A percentile compares a stretch with the other conserved stretches of the same genome.
These are phyloP conservation scores for Trissolcus basalis DNA, from an alignment of 1,140 invertebrate species.

Conservation along the genomic window DNA sequence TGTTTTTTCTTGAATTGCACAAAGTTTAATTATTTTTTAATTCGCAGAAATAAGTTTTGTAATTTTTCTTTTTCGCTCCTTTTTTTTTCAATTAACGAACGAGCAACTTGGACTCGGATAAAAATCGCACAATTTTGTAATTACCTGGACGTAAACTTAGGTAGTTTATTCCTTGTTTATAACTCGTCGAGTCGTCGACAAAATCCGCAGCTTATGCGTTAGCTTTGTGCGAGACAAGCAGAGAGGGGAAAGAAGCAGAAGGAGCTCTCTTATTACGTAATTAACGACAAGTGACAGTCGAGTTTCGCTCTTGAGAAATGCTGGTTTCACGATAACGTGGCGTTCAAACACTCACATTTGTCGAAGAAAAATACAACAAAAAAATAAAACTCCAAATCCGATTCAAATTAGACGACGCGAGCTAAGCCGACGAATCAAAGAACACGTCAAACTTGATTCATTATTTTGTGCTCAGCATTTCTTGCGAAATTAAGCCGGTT, in stretches of 20 bases:
- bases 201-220: conserved; percentile 48
- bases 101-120: conserved; percentile 8
- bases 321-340: conserved; percentile 52
- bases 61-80: conserved; percentile 6
- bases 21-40: too few species aligned
- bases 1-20: too few species aligned
- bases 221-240: conserved; percentile 35
- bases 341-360: conserved; percentile 46
- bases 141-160: conserved; percentile 42
- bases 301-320: conserved; percentile 60
- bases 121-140: conserved; percentile 39
- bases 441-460: conserved; percentile 9
- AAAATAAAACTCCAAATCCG: conserved; percentile 32
- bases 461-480: conserved; percentile 8
- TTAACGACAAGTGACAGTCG: conserved; percentile 60
- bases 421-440: conserved; percentile 2
- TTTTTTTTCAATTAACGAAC: conserved; percentile 3
- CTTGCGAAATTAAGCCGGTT: not conserved
- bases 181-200: conserved; percentile 46
- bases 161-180: conserved; percentile 41
- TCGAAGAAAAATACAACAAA: conserved; percentile 27
- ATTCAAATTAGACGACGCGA: conserved; percentile 23
- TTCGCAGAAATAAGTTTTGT: not conserved
- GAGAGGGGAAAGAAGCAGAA: conserved; percentile 38
- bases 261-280: conserved; percentile 61